These are phyloP conservation scores for Kudoa iwatai DNA, from an alignment of 30 jellyfish, hydroid and myxozoan species.

Conservation along the genomic window DNA sequence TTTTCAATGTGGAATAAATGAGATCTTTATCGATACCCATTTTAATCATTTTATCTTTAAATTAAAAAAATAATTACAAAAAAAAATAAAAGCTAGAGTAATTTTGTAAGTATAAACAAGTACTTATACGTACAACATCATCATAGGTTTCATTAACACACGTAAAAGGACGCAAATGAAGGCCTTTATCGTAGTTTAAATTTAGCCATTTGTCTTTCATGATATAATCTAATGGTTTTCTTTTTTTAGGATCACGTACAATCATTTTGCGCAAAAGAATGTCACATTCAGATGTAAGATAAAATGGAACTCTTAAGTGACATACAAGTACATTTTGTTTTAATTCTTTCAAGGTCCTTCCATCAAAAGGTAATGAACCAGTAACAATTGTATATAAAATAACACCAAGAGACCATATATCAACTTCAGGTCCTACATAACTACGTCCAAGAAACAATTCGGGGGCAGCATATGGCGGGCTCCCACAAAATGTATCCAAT, in stretches of 20 bases:
- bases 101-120: too few relatives aligned
- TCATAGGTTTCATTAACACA: too few relatives aligned
- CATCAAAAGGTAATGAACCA: background rate
- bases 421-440: slow-evolving; percentile 1
- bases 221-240: too few relatives aligned
- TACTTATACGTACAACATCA: too few relatives aligned
- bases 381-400: background rate
- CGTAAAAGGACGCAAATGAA: too few relatives aligned
- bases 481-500: background rate
- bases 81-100: too few relatives aligned
- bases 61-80: too few relatives aligned
- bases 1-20: background rate
- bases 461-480: background rate
- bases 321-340: background rate
- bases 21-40: background rate
- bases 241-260: too few relatives aligned
- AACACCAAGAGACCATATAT: background rate
- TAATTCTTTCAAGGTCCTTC: background rate
- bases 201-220: too few relatives aligned
- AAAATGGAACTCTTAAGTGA: background rate
- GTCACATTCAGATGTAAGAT: background rate
- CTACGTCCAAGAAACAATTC: background rate
- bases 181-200: too few relatives aligned
- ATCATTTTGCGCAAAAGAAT: background rate
- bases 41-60: too few relatives aligned